Base-by-base conservation (phyloP, 1,140 invertebrate species). In the Stenopsyche tienmushanensis region DNA sequence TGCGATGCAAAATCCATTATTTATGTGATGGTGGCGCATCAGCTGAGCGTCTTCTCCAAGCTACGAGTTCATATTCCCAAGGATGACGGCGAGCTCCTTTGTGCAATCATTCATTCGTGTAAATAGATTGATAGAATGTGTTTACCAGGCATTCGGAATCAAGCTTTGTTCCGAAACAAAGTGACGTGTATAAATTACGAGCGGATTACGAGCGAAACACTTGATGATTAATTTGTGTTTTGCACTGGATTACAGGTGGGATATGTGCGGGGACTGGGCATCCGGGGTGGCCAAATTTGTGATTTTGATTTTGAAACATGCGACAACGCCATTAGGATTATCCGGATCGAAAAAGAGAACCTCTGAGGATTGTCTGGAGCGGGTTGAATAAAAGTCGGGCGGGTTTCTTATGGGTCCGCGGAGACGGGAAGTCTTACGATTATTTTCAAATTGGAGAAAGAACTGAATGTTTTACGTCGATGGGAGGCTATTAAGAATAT, bases 171-270 rank as follows among this genome's bases (percentile, higher is more conserved):
- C 17, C 45, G 3, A 10, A 10, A 20, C 54, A 57, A 57, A 57
- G 54, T 57, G 54, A 57, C 54, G 54, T 57, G 29, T 57, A 57
- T 57, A 57, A 57, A 57, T 57, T 42, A 57, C 42, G 39, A 39
- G 42, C 34, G 54, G 54, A 57, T 57, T 57, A 57, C 54, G 29
- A 21, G 54, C 39, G 54, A 17, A 57, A 57, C 50, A 18, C 54
- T 23, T 7, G 54, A 57, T 57, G 54, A 57, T 57, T 57, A 57
- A 57, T 57, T 57, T 34, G 34, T 29, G 54, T 57, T 57, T 57
- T 7, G 13, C 29, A 34, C 54, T 17, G 47, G 21, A 23, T 15
- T 45, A 45, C 8, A 45, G 17, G 44, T 18, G 17, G 5, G 5
- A 45, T 7, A 45, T 17, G 9, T 10, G 44, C 44, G 24, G 24